phyloP scores from a whole-genome alignment of 1,140 invertebrate species.

The Proctacanthus coquilletti region DNA sequence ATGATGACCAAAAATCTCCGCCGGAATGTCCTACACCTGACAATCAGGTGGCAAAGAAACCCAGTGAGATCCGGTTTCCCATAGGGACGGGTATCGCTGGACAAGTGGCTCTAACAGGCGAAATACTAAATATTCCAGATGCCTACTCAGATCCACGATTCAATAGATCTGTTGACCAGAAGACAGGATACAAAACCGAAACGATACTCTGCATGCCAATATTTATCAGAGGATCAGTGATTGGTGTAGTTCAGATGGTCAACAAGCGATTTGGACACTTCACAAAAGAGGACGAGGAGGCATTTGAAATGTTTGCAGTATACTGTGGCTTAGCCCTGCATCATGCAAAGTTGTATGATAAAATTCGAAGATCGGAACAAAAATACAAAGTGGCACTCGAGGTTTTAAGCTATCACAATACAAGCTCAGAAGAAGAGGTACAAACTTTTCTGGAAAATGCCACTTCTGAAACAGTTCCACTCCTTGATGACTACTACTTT shows the following conservation, averaged over 20 bases:
- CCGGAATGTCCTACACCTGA: no score
- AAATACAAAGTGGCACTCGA: slow-evolving; percentile 70
- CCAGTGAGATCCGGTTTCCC: slow-evolving; percentile 38
- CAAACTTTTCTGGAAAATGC: slow-evolving; percentile 31
- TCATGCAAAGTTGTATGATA: slow-evolving; percentile 72
- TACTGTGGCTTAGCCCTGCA: slow-evolving; percentile 74
- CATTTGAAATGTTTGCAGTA: slow-evolving; percentile 69
- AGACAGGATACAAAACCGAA: slow-evolving; percentile 59
- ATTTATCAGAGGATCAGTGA: slow-evolving; percentile 53
- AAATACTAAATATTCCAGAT: slow-evolving; percentile 61
- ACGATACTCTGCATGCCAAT: slow-evolving; percentile 78
- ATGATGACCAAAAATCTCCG: slow-evolving; percentile 12
- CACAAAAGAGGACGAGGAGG: slow-evolving; percentile 59
- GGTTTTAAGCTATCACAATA: slow-evolving; percentile 70
- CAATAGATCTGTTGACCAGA: slow-evolving; percentile 59
- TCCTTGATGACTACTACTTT: slow-evolving; percentile 48
- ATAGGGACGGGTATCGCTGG: slow-evolving; percentile 41
- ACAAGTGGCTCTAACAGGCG: slow-evolving; percentile 57
- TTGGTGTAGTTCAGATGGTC: slow-evolving; percentile 79
- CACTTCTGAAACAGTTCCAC: slow-evolving; percentile 23
- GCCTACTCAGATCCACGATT: slow-evolving; percentile 67
- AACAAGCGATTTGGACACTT: slow-evolving; percentile 59
- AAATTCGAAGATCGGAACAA: slow-evolving; percentile 67
- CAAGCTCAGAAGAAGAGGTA: slow-evolving; percentile 56
- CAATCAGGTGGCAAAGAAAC: slow-evolving; percentile 11